Percentiles rank a stretch among this genome's conserved stretches.
phyloP scores from a whole-genome alignment of 2,113 vertebrate species.

The Pterocles gutturalis region DNA sequence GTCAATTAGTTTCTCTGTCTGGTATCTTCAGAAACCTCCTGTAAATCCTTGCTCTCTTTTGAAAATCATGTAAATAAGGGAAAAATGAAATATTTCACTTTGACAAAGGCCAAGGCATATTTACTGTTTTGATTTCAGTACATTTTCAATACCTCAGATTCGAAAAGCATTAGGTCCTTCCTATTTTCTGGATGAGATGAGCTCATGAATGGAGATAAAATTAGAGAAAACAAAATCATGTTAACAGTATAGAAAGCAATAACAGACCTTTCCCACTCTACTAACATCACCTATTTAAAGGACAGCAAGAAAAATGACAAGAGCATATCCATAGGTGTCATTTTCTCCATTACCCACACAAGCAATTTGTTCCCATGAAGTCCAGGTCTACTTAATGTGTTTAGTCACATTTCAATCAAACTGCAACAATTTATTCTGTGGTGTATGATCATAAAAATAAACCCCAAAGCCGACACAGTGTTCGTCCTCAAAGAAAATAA shows the following conservation, averaged over 20 bases:
- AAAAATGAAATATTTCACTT: not conserved
- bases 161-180: not conserved
- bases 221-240: not conserved
- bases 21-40: not conserved
- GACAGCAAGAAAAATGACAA: not conserved
- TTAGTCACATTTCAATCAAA: not conserved
- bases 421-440: not conserved
- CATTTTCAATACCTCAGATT: not conserved
- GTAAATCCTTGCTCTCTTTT: not conserved
- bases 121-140: not conserved
- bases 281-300: not conserved
- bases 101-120: not conserved
- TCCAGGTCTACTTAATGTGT: not conserved
- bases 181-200: not conserved
- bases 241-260: not conserved
- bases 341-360: not conserved
- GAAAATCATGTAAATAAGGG: not conserved
- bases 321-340: accelerated
- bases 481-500: not conserved
- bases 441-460: not conserved
- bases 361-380: not conserved
- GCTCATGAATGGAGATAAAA: not conserved
- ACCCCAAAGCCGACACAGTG: not conserved
- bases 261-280: not conserved
- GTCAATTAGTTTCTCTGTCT: not conserved